phyloP scores from a whole-genome alignment of 2,888 invertebrate species.

The Netelia inedita region DNA sequence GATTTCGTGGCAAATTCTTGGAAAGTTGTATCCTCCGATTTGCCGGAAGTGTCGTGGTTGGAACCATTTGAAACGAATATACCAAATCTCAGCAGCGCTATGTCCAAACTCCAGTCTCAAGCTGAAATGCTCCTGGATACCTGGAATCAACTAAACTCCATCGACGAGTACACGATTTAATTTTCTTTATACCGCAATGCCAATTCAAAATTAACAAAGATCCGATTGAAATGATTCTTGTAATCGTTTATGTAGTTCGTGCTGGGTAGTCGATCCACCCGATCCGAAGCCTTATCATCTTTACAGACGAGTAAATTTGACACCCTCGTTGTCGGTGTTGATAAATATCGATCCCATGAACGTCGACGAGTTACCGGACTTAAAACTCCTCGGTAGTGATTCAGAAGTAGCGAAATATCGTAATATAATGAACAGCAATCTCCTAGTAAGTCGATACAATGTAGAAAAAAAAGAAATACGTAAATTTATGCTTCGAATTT shows the following conservation, averaged over 20 bases:
- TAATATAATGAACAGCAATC: slow-evolving; percentile 74
- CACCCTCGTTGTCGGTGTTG: slow-evolving; percentile 77
- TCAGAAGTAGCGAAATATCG: slow-evolving; percentile 76
- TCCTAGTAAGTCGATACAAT: slow-evolving; percentile 71
- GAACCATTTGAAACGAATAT: slow-evolving; percentile 73
- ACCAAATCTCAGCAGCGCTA: slow-evolving; percentile 72
- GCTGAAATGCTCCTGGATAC: slow-evolving; percentile 73
- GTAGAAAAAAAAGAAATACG: background rate
- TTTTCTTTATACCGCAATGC: background rate
- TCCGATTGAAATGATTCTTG: slow-evolving; percentile 23
- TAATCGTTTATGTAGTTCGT: slow-evolving; percentile 75
- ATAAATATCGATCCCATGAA: slow-evolving; percentile 78
- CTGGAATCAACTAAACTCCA: slow-evolving; percentile 78
- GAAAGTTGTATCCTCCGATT: slow-evolving; percentile 77
- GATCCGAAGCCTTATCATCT: slow-evolving; percentile 81
- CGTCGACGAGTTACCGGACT: slow-evolving; percentile 76
- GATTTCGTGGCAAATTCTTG: slow-evolving; percentile 69
- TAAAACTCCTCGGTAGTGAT: slow-evolving; percentile 80
- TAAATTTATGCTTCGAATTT: slow-evolving; percentile 17
- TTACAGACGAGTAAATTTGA: slow-evolving; percentile 80
- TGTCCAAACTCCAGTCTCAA: slow-evolving; percentile 74
- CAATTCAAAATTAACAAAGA: slow-evolving; percentile 6
- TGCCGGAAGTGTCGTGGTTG: slow-evolving; percentile 76
- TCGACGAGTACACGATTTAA: slow-evolving; percentile 76
- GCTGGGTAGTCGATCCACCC: slow-evolving; percentile 81